These are phyloP conservation scores for Dynastes maya DNA, from an alignment of 2,888 invertebrate genomes.

Conservation along the genomic window DNA sequence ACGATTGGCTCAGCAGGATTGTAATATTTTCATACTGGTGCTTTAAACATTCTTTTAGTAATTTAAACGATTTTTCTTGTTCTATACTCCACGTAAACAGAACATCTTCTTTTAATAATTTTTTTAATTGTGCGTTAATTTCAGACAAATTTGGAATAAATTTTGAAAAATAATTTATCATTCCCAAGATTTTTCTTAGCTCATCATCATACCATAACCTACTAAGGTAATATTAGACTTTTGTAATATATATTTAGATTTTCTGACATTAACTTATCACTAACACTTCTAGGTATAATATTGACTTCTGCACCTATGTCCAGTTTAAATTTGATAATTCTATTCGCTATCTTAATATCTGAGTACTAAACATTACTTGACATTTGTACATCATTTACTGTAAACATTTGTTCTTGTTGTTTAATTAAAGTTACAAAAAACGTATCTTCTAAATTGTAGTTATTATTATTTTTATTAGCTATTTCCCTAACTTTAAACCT, in stretches of 20 bases:
- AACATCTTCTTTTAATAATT: conserved; percentile 16
- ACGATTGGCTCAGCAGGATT: too few species aligned
- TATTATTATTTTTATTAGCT: too few species aligned
- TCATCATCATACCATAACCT: conserved; percentile 6
- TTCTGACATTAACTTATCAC: conserved; percentile 10
- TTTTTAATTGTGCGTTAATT: conserved; percentile 13
- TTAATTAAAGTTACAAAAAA: not conserved
- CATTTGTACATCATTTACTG: conserved; percentile 8
- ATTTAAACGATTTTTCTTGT: too few species aligned
- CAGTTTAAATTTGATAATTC: conserved; percentile 16
- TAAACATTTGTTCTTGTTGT: not conserved
- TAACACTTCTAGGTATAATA: conserved; percentile 14
- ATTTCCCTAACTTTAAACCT: too few species aligned
- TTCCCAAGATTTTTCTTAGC: conserved; percentile 20
- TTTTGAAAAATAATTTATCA: conserved; percentile 22
- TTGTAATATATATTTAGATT: too few species aligned
- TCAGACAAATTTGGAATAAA: conserved; percentile 16
- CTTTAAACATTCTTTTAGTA: too few species aligned
- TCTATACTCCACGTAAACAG: too few species aligned
- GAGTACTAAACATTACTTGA: not conserved
- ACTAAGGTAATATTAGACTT: not conserved
- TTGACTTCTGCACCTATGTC: conserved; percentile 15
- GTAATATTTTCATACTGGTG: too few species aligned
- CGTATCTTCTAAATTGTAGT: not conserved
- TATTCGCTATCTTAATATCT: not conserved